These are phyloP conservation scores for Oceanites oceanicus DNA, from an alignment of 2,113 vertebrate genomes.

Conservation along the genomic window DNA sequence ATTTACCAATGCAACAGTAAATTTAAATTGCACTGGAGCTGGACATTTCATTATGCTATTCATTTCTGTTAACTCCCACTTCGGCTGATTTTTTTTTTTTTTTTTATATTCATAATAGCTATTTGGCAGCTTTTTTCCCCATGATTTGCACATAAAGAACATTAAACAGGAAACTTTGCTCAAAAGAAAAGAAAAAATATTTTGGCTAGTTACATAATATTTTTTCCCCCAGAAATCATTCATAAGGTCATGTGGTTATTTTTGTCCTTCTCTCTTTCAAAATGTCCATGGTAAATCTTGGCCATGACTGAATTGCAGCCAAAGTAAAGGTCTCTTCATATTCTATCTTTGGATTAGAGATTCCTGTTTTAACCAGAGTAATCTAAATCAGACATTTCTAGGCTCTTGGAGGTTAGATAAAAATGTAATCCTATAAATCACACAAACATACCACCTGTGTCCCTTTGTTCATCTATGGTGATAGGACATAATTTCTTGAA, in stretches of 20 bases:
- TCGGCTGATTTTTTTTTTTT: neutral
- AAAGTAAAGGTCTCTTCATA: neutral
- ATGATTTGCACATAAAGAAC: neutral
- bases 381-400: neutral
- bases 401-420: neutral
- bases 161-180: neutral
- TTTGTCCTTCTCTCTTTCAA: neutral
- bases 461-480: neutral
- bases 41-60: neutral
- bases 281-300: neutral
- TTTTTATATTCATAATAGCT: neutral
- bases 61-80: neutral
- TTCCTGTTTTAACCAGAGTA: neutral
- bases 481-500: neutral
- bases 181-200: neutral
- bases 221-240: neutral
- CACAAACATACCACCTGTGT: neutral
- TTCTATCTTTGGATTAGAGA: neutral
- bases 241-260: neutral
- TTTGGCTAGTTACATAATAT: neutral
- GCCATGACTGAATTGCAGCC: neutral
- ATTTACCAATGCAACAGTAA: neutral
- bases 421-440: neutral
- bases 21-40: neutral
- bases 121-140: neutral